Conservation (phyloP, 2,888 invertebrate genomes). For the Sphinx pinastri region DNA sequence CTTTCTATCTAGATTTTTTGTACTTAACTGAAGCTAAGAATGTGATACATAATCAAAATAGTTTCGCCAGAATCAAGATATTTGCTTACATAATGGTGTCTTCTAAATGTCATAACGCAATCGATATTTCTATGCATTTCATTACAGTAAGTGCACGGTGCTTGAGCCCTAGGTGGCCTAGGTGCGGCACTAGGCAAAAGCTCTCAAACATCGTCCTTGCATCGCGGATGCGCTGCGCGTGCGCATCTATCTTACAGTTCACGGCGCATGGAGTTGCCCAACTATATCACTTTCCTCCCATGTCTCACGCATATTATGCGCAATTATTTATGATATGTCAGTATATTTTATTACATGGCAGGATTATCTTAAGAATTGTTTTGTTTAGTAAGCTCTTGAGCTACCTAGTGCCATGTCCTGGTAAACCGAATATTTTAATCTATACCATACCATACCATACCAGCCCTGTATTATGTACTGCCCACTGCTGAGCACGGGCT, state of each 20-base stretch:
- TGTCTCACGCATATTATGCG: background rate
- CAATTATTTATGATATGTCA: conserved; percentile 6
- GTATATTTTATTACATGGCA: too few relatives aligned
- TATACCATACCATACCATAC: too few relatives aligned
- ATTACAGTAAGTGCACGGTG: background rate
- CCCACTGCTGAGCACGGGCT: too few relatives aligned
- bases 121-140: background rate
- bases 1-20: too few relatives aligned
- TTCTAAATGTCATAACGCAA: background rate
- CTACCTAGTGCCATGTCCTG: too few relatives aligned
- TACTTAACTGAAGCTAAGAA: too few relatives aligned
- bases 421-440: too few relatives aligned
- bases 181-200: conserved; percentile 10
- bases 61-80: background rate
- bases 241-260: conserved; percentile 29
- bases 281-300: background rate
- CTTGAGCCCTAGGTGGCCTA: background rate
- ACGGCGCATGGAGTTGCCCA: background rate
- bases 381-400: too few relatives aligned
- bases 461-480: too few relatives aligned
- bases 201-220: conserved; percentile 17
- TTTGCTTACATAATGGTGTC: background rate
- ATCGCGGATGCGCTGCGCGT: conserved; percentile 15
- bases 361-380: too few relatives aligned
- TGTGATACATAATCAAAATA: too few relatives aligned